Evolutionary conservation across 2,888 invertebrate species (phyloP).

Genomic region (Agrypnus murinus): DNA sequence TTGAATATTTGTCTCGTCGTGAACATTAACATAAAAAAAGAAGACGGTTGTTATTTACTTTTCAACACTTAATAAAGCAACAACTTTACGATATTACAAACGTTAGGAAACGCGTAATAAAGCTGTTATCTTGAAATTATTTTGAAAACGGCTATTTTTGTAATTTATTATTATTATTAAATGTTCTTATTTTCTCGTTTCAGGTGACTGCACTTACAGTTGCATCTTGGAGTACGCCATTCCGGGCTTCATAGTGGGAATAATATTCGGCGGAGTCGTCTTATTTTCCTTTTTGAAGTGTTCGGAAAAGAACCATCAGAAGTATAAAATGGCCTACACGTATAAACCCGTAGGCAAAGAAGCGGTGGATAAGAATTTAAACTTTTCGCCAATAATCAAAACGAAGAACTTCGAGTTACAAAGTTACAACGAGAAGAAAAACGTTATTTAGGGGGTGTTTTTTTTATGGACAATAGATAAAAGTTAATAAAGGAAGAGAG

Average conservation of each 20-base stretch:
- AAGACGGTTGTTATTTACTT: not conserved
- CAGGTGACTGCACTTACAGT: constrained; percentile 43
- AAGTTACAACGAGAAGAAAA: constrained; percentile 49
- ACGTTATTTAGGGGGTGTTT: constrained; percentile 35
- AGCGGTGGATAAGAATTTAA: constrained; percentile 51
- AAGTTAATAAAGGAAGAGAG: not conserved
- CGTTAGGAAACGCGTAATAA: not conserved
- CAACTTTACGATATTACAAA: not conserved
- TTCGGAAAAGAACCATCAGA: constrained; percentile 44
- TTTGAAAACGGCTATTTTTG: too few relatives aligned
- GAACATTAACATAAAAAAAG: not conserved
- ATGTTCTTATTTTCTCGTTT: constrained; percentile 17
- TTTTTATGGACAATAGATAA: constrained; percentile 15
- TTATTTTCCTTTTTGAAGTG: constrained; percentile 38
- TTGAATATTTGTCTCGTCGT: constrained; percentile 2
- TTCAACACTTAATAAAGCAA: constrained; percentile 16
- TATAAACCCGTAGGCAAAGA: constrained; percentile 52
- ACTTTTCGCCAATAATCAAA: constrained; percentile 47
- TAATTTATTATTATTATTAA: not conserved
- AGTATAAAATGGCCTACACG: constrained; percentile 47
- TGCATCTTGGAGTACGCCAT: constrained; percentile 44
- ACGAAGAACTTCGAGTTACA: constrained; percentile 49
- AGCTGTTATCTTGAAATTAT: not conserved
- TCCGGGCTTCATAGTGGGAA: constrained; percentile 36
- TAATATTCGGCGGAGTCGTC: constrained; percentile 28